Evolutionary conservation across 2,797 vertebrate species (phyloP).

Genomic region (Brachyalestes nurse): DNA sequence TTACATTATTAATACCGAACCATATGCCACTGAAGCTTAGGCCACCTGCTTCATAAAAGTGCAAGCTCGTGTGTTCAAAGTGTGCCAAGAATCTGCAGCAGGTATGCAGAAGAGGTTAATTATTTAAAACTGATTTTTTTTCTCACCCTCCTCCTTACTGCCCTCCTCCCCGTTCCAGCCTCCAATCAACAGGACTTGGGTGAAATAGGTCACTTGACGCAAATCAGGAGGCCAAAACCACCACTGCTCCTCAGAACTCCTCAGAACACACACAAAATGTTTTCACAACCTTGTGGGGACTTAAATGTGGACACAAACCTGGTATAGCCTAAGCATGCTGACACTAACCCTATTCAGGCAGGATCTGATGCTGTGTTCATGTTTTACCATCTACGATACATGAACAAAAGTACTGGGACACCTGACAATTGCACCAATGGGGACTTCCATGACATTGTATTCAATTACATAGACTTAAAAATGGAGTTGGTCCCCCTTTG

Average conservation of each 20-base stretch:
- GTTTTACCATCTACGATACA: no score
- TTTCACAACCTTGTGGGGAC: no score
- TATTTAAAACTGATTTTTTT: slow-evolving; percentile 32
- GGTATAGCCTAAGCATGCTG: no score
- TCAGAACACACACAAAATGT: no score
- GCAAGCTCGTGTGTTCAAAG: slow-evolving; percentile 34
- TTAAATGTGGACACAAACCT: no score
- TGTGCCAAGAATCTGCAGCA: slow-evolving; percentile 35
- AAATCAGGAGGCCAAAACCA: not conserved
- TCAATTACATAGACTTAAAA: no score
- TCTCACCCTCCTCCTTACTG: slow-evolving; percentile 26
- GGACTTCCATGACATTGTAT: no score
- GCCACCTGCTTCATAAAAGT: slow-evolving; percentile 36
- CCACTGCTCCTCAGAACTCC: not conserved
- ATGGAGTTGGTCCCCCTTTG: no score
- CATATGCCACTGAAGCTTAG: slow-evolving; percentile 45
- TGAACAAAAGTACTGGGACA: no score
- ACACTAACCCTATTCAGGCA: no score
- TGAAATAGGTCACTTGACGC: slow-evolving; percentile 23
- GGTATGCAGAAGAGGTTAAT: slow-evolving; percentile 44
- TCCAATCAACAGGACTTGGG: not conserved
- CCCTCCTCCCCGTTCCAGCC: not conserved
- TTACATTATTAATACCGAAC: slow-evolving; percentile 56
- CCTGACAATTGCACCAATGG: no score
- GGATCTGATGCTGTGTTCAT: no score